phyloP scores from a whole-genome alignment of 2,113 vertebrate genomes.

The Gambusia holbrooki region DNA sequence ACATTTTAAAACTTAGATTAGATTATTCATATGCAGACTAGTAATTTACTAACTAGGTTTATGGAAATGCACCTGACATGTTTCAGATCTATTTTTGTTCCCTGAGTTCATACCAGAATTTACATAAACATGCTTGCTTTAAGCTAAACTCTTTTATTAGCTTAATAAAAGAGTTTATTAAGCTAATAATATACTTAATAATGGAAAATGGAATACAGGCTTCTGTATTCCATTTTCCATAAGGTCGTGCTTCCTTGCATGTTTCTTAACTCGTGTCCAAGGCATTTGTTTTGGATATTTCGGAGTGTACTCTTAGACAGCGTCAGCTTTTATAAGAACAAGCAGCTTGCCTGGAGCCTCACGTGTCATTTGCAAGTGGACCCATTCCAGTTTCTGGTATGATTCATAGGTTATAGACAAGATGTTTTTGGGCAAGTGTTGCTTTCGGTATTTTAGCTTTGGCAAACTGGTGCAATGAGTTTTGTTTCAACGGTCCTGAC shows the following conservation, averaged over 20 bases:
- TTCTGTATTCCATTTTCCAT: constrained; percentile 7
- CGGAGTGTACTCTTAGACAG: constrained; percentile 43
- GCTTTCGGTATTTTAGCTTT: constrained; percentile 68
- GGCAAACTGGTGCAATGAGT: constrained; percentile 53
- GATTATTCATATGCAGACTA: neutral
- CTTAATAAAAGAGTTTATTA: no score
- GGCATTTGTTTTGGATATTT: constrained; percentile 42
- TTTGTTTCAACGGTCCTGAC: constrained; percentile 67
- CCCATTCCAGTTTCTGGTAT: constrained; percentile 66
- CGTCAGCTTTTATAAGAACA: constrained; percentile 66
- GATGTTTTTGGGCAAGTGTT: constrained; percentile 66
- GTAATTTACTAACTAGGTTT: neutral
- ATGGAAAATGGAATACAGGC: neutral
- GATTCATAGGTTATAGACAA: constrained; percentile 78
- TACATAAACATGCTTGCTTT: constrained; percentile 51
- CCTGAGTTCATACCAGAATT: constrained; percentile 48
- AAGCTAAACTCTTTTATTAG: constrained; percentile 25
- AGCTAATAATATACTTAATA: no score
- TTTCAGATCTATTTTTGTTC: constrained; percentile 7
- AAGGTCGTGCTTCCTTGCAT: constrained; percentile 25
- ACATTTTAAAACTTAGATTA: neutral
- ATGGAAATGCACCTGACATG: no score
- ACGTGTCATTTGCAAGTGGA: constrained; percentile 65
- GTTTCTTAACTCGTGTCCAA: constrained; percentile 17
- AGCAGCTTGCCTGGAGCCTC: constrained; percentile 64